Percentiles rank a stretch among this genome's conserved stretches.
phyloP scores from a whole-genome alignment of 2,888 invertebrate species.

The Nudaria mundana region DNA sequence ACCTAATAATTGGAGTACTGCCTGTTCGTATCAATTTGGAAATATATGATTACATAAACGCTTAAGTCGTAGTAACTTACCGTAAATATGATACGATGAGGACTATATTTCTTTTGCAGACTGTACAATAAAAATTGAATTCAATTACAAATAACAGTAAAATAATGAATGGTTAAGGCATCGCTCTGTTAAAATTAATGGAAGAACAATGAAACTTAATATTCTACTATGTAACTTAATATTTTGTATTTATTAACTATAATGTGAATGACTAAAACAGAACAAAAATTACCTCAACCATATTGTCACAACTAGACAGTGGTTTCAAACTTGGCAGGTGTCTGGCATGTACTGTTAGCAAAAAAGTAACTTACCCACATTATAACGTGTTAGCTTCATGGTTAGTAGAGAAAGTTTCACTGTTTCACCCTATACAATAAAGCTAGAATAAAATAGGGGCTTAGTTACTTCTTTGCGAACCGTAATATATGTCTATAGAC shows the following conservation, averaged over 20 bases:
- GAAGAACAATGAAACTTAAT: conserved; percentile 68
- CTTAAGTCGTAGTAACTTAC: too few species aligned
- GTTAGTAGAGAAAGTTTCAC: too few species aligned
- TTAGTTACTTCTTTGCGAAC: too few species aligned
- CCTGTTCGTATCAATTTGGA: too few species aligned
- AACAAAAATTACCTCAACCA: conserved; percentile 52
- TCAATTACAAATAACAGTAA: conserved; percentile 48
- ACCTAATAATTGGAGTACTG: too few species aligned
- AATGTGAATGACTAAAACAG: conserved; percentile 49
- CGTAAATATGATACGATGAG: too few species aligned
- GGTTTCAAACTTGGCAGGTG: conserved; percentile 54
- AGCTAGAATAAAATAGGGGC: too few species aligned
- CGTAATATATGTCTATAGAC: too few species aligned
- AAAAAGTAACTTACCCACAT: too few species aligned
- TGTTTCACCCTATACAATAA: too few species aligned
- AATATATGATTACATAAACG: too few species aligned
- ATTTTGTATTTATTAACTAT: conserved; percentile 44
- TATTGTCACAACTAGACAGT: conserved; percentile 36
- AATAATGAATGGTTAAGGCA: conserved; percentile 32
- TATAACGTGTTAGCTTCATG: conserved; percentile 9
- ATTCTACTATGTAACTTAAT: conserved; percentile 56
- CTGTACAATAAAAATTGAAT: conserved; percentile 41
- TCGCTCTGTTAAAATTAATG: conserved; percentile 58
- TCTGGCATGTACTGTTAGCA: conserved; percentile 38
- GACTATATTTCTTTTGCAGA: too few species aligned